A percentile compares a stretch with the other conserved stretches of the same genome.
phyloP scores from a whole-genome alignment of 2,797 vertebrate genomes.

The Betta splendens region DNA sequence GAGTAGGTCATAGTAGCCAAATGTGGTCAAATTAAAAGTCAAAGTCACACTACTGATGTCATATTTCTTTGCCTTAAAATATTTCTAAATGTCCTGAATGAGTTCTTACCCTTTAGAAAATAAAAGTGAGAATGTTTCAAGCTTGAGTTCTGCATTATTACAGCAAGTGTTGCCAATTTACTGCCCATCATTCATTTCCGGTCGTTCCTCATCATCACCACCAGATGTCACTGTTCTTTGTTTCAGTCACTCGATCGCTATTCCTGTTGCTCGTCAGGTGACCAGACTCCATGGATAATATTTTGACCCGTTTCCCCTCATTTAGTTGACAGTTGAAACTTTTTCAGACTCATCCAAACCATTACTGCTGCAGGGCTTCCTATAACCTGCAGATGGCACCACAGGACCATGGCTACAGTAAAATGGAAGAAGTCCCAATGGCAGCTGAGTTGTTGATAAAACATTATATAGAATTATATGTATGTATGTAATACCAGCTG shows the following conservation, averaged over 20 bases:
- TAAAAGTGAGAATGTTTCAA: constrained; percentile 50
- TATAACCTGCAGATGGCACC: constrained; percentile 52
- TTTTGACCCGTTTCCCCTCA: too few relatives aligned
- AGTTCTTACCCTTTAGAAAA: constrained; percentile 27
- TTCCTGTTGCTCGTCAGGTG: too few relatives aligned
- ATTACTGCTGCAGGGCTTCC: not conserved
- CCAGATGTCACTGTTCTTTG: too few relatives aligned
- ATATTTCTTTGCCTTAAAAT: constrained; percentile 38
- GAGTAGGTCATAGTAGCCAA: not conserved
- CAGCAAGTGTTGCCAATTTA: too few relatives aligned
- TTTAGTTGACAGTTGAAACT: too few relatives aligned
- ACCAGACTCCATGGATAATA: too few relatives aligned
- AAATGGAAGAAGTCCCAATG: not conserved
- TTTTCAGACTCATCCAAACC: not conserved
- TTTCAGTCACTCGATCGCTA: too few relatives aligned
- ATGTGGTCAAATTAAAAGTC: too few relatives aligned
- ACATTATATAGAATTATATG: too few relatives aligned
- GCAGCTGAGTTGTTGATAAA: not conserved
- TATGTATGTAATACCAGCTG: not conserved
- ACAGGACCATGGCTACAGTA: constrained; percentile 18
- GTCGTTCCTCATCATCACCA: too few relatives aligned
- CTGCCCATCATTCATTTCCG: too few relatives aligned
- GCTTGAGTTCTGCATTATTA: too few relatives aligned
- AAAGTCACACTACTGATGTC: not conserved
- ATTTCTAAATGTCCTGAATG: constrained; percentile 14